These are phyloP conservation scores for Clarias fuscus DNA, from an alignment of 2,797 vertebrate species.

Conservation along the genomic window DNA sequence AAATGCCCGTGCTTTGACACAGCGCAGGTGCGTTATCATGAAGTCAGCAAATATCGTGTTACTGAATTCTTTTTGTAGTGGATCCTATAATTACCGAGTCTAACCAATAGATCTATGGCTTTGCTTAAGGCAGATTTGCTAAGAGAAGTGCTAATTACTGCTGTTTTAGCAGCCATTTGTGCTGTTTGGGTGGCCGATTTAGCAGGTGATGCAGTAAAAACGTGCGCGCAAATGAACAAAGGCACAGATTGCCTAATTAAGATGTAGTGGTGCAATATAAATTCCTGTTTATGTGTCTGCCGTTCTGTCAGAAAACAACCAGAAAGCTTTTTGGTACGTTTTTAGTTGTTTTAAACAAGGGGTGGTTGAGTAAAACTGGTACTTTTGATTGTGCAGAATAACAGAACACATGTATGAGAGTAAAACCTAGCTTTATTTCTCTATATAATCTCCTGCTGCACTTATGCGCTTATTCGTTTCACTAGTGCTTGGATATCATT, in stretches of 20 bases:
- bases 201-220: slow-evolving; percentile 22
- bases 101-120: slow-evolving; percentile 3
- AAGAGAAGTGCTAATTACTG: slow-evolving; percentile 11
- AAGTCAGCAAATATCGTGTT: not conserved
- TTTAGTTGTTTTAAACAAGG: not conserved
- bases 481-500: no score
- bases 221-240: not conserved
- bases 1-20: slow-evolving; percentile 7
- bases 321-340: not conserved
- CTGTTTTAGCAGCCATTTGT: not conserved
- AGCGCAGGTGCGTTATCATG: not conserved
- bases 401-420: no score
- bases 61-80: not conserved
- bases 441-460: no score
- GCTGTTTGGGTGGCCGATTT: slow-evolving; percentile 12
- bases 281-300: not conserved
- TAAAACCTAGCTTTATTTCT: no score
- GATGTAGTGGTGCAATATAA: not conserved
- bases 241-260: slow-evolving; percentile 23
- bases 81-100: not conserved
- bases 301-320: slow-evolving; percentile 10
- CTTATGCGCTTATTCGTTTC: no score
- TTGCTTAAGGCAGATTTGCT: slow-evolving; percentile 10
- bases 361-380: no score
- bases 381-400: no score